Conservation (phyloP, 2,797 vertebrate genomes). For the Thaleichthys pacificus region DNA sequence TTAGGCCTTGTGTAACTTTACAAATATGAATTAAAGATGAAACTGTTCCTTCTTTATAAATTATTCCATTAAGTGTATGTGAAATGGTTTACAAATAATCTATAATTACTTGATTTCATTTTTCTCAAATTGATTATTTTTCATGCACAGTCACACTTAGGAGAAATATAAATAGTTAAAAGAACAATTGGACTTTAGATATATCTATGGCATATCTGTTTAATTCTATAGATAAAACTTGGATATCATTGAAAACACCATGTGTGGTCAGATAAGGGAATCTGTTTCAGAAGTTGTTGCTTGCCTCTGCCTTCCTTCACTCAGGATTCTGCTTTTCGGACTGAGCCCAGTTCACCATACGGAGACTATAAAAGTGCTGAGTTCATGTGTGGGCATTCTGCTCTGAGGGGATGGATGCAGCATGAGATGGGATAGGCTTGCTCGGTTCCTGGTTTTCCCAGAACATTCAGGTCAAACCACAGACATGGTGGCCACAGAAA, state of each 20-base stretch:
- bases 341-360: neutral
- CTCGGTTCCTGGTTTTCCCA: conserved; percentile 52
- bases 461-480: conserved; percentile 60
- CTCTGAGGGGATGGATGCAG: conserved; percentile 35
- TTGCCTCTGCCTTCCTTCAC: neutral
- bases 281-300: neutral
- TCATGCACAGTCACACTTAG: conserved; percentile 13
- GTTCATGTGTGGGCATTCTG: conserved; percentile 37
- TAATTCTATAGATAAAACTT: neutral
- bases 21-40: conserved; percentile 44
- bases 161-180: neutral
- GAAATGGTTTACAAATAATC: conserved; percentile 44
- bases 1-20: conserved; percentile 41
- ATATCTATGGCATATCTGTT: neutral
- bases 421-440: conserved; percentile 36
- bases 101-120: conserved; percentile 33
- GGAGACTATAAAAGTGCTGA: neutral
- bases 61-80: conserved; percentile 35
- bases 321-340: neutral
- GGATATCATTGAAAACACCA: neutral
- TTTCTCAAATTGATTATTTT: conserved; percentile 36
- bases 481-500: conserved; percentile 72
- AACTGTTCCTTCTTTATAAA: conserved; percentile 33
- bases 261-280: neutral
- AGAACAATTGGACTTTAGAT: neutral